phyloP scores from a whole-genome alignment of 23 tunicate genomes.

The Ciona savignyi region DNA sequence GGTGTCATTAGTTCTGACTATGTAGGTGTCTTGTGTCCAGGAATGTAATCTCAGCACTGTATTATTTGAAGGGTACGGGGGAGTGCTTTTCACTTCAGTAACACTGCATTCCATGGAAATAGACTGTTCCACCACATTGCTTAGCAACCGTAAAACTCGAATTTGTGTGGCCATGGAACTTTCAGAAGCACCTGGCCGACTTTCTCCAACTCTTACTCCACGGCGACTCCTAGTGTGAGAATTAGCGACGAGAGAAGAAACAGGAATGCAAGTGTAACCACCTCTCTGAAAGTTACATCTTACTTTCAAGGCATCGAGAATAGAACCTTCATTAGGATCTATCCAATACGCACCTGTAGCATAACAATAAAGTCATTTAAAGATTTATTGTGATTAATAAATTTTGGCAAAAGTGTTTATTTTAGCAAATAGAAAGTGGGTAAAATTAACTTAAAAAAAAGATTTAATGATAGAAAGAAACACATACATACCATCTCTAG shows the following conservation, averaged over 20 bases:
- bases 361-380: too few species aligned
- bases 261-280: background rate
- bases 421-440: too few species aligned
- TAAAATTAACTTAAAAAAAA: too few species aligned
- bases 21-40: background rate
- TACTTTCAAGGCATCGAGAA: background rate
- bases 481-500: background rate
- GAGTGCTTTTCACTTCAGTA: background rate
- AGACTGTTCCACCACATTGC: background rate
- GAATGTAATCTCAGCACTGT: background rate
- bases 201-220: background rate
- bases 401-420: too few species aligned
- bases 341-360: background rate
- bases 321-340: background rate
- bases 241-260: background rate
- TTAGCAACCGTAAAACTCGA: background rate
- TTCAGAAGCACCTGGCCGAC: background rate
- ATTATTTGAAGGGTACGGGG: too few species aligned
- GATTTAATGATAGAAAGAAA: too few species aligned
- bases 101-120: background rate
- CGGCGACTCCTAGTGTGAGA: background rate
- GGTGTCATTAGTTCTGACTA: background rate
- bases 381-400: too few species aligned
- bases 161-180: background rate
- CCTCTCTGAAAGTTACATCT: background rate